Evolutionary conservation across 2,888 invertebrate genomes (phyloP), one percentile per base, ranked within the genome.

Genomic region (Electrophaes corylata): DNA sequence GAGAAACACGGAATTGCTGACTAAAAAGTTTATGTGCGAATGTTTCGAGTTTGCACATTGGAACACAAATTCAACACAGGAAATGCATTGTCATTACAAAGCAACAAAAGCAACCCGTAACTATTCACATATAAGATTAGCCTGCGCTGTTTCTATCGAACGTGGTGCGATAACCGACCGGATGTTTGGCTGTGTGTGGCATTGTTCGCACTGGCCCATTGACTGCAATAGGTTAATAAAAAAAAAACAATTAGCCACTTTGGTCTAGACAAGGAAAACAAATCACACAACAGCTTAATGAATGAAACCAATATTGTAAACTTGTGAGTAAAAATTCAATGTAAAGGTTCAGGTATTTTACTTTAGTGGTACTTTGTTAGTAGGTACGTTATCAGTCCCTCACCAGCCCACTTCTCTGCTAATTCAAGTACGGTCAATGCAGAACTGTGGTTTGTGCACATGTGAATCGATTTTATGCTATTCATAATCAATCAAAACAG

Each of bases 151-250:
- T 81, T 78, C 77, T 77, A 77, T 81, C 73, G 72, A 80, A 84
- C 76, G 81, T 81, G 76, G 67, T 71, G 72, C 81, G 87, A 89
- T 87, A 87, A 83, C 81, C 65, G 65, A 70, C 84, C 89, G 89
- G 88, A 89, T 88, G 87, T 88, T 88, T 88, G 80, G 74, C 76
- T 77, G 79, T 79, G 80, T 82, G 83, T 81, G 78, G 81, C 76
- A 88, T 88, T 88, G 87, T 88, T 84, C 78, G 64, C 68, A 75
- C 62, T 69, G 62, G 65, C 70, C 69, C 72, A 76, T 75, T 75
- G 70, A 76, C 70, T 62, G 52, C 51, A 41, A 46, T 59, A 48
- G 54, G 45, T 50, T 57, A 64, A 58, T 57, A 65, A 62, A 64
- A 59, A 64, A 54, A 64, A 67, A 58, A 57, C 54, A 62, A 61